Base-by-base conservation (phyloP, 2,888 invertebrate genomes). In the Phorcus lineatus region DNA sequence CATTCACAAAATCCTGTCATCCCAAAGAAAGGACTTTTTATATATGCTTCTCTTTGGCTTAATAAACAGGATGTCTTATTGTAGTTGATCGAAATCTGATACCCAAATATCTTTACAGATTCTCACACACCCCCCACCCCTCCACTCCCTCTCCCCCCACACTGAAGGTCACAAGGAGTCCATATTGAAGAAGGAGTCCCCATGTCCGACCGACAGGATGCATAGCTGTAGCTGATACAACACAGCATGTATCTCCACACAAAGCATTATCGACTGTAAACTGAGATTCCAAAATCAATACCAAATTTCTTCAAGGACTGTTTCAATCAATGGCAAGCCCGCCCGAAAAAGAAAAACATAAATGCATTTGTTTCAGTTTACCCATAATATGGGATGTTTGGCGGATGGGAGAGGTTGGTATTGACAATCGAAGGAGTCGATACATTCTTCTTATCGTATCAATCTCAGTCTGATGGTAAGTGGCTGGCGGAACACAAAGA, bases 221-320 rank as follows among this genome's bases (percentile, higher is more conserved):
- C 40, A 36, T 36, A 31, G 70, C 24, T 70, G 31, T 17, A 19
- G 40, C 31, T 19, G 11, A 70, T 70, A 70, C 70, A 70, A 36
- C 36, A 19, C 31, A 3, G 16, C 40, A 36, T 31, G 40, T 70
- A 70, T 70, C 70, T 70, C 70, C 36, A 70, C 70, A 70, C 70
- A 70, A 70, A 70, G 36, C 36, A 70, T 70, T 70, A 70, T 70
- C 36, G 70, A 70, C 70, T 70, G 70, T 70, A 70, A 70, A 70
- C 70, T 70, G 70, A 70, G 70, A 70, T 70, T 70, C 70, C 36
- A n/a, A 19, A 40, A 70, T 70, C 70, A 70, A 70, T 70, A 40
- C 70, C 36, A 40, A 70, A 70, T 70, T 70, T 70, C 70, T 70
- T 70, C 70, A 70, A 70, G 70, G 70, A 70, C 70, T 70, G 40